phyloP scores from a whole-genome alignment of 2,888 invertebrate genomes.

The Fabriciana adippe region DNA sequence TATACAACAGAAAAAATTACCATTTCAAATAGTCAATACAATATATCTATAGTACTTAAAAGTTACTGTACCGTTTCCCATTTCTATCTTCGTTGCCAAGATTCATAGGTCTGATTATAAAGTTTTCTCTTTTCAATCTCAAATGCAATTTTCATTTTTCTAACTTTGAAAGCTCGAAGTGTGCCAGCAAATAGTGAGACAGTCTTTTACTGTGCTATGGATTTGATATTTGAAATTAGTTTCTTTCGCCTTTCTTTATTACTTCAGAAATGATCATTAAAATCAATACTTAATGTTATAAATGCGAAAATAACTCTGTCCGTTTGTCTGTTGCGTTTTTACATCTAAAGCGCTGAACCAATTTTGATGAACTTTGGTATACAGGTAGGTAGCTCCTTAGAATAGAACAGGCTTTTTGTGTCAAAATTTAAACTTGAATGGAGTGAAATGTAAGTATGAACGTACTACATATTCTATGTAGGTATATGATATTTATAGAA shows the following conservation, averaged over 20 bases:
- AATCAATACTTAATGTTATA: not conserved
- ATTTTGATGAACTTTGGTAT: no score
- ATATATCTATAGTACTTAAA: not conserved
- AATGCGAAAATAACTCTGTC: not conserved
- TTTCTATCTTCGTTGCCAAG: conserved; percentile 11
- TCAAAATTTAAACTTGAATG: no score
- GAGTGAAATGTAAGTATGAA: no score
- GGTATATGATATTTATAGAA: no score
- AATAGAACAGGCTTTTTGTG: no score
- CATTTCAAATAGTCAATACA: not conserved
- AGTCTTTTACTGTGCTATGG: not conserved
- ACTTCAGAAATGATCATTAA: not conserved
- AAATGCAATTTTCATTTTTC: conserved; percentile 21
- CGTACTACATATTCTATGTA: no score
- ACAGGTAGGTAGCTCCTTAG: no score
- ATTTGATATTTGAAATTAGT: not conserved
- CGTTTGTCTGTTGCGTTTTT: not conserved
- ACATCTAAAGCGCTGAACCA: not conserved
- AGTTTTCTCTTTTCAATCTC: conserved; percentile 18
- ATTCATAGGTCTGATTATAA: conserved; percentile 18
- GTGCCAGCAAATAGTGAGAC: conserved; percentile 4
- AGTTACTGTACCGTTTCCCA: not conserved
- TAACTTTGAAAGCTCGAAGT: conserved; percentile 16
- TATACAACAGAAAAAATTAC: no score
- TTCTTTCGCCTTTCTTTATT: not conserved